phyloP scores from a whole-genome alignment of 1,140 invertebrate genomes.

The Drosophila sechellia region DNA sequence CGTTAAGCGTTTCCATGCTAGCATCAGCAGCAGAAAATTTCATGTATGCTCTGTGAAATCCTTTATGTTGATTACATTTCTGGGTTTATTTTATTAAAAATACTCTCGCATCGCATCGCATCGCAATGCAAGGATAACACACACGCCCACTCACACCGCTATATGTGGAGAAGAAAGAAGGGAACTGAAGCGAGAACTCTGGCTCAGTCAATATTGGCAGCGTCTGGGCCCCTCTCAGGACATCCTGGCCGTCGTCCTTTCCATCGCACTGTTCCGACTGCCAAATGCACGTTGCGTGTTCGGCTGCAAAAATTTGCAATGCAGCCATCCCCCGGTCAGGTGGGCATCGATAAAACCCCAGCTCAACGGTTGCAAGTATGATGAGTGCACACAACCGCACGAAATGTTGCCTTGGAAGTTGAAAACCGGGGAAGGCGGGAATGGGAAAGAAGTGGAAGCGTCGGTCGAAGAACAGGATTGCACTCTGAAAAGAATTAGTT shows the following conservation, averaged over 20 bases:
- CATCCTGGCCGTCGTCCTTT: slow-evolving; percentile 34
- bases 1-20: slow-evolving; percentile 72
- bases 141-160: slow-evolving; percentile 5
- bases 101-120: slow-evolving; percentile 64
- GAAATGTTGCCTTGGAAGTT: slow-evolving; percentile 54
- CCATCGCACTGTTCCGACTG: slow-evolving; percentile 69
- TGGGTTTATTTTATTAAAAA: slow-evolving; percentile 84
- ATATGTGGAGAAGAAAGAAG: slow-evolving; percentile 23
- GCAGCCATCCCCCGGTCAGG: slow-evolving; percentile 61
- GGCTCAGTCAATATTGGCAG: slow-evolving; percentile 80
- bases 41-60: slow-evolving; percentile 74
- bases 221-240: slow-evolving; percentile 54
- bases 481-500: slow-evolving; percentile 39
- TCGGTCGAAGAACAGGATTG: slow-evolving; percentile 27
- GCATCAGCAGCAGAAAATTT: slow-evolving; percentile 55
- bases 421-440: neutral
- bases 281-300: slow-evolving; percentile 81
- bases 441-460: slow-evolving; percentile 19
- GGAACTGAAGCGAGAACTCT: slow-evolving; percentile 55
- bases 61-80: slow-evolving; percentile 84
- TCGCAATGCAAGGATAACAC: slow-evolving; percentile 73
- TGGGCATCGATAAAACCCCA: slow-evolving; percentile 66
- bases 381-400: slow-evolving; percentile 79
- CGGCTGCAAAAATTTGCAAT: slow-evolving; percentile 76
- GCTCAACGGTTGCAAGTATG: slow-evolving; percentile 63